Evolutionary conservation across 2,113 vertebrate genomes (phyloP), one percentile per base, ranked within the genome.

Genomic region (Odontophorus gujanensis): DNA sequence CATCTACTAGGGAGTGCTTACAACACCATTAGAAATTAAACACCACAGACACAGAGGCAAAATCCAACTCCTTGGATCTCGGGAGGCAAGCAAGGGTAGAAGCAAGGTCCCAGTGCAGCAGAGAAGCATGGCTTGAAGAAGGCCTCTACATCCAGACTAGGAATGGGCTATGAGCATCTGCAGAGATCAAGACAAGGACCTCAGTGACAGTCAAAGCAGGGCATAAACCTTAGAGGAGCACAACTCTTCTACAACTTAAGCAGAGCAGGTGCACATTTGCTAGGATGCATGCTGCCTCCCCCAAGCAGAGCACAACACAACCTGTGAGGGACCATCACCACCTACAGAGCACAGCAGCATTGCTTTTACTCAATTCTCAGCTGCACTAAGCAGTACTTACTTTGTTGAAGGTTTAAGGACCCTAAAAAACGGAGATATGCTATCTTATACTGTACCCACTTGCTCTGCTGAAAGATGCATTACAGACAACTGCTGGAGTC

Each of bases 321-420:
- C 13, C 45, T 32, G 26, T 16, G 9, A 83, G n/a, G 6, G 83
- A 47, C 12, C 73, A 36, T 22, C 38, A 68, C n/a, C 40, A 69
- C 25, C 38, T 69, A 26, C 8, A 50, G 14, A 93, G 11, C 14
- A 81, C 85, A 72, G 5, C 38, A 36, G 40, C 51, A 61, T 55
- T 15, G 11, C 3, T 34, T 86, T 61, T 61, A 73, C 30, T 11
- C 47, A 86, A 14, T 40, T 73, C 22, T 65, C 68, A 80, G 58
- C 24, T 43, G n/a, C 28, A 7, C 21, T 28, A 18, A 77, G 32
- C 47, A 63, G 17, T 11, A 63, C 1, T 0, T 81, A 62, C 26
- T 75, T 67, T 18, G 21, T 24, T 75, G 24, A 71, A 55, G 43
- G 57, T 0, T 0, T 0, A 0, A 85, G 20, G 79, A 75, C 22